Base-by-base conservation (phyloP, 2,888 invertebrate species). In the Apamea sordens region DNA sequence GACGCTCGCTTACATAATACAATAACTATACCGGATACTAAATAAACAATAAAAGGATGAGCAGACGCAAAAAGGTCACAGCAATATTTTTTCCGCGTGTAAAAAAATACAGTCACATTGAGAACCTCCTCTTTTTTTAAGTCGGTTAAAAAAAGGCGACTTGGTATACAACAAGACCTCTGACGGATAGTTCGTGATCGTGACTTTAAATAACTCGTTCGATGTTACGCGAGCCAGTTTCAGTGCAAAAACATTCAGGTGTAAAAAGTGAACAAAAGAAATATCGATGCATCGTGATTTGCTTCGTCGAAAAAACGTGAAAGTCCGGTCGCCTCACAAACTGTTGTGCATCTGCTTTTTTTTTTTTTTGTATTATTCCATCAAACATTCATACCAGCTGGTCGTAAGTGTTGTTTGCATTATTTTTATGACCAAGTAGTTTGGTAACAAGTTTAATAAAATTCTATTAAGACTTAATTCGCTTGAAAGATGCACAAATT, bases 161-260 rank as follows among this genome's bases (percentile, higher is more conserved):
- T 24, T 13, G 13, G 11, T 47, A 63, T n/a, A 24, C 15, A 36
- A 76, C 11, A 65, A 74, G 68, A 82, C 72, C 67, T 76, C 53
- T 75, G 70, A 71, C 76, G 67, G 72, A 67, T 47, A 71, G 80
- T 73, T 86, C 86, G 77, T 71, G 75, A 88, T 88, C 86, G 78
- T 86, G 88, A 80, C 83, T 88, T 44, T 8, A 68, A 81, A 65
- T 64, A 70, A 73, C 50, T 77, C 65, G 21, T 56, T 68, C 68
- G n/a, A 53, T 73, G 41, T 61, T 69, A 59, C 41, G 70, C 64
- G 50, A 85, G 68, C 63, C 28, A 61, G 64, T 69, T 65, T 65
- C 44, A 76, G 56, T 24, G 56, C 73, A 86, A 80, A 77, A 83
- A 78, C 67, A 53, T 44, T 69, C 47, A 59, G 32, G 15, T 36